Percentiles rank a stretch among this genome's conserved stretches.
These are phyloP conservation scores for Porphyrio hochstetteri DNA, from an alignment of 2,113 vertebrate genomes.

Conservation along the genomic window DNA sequence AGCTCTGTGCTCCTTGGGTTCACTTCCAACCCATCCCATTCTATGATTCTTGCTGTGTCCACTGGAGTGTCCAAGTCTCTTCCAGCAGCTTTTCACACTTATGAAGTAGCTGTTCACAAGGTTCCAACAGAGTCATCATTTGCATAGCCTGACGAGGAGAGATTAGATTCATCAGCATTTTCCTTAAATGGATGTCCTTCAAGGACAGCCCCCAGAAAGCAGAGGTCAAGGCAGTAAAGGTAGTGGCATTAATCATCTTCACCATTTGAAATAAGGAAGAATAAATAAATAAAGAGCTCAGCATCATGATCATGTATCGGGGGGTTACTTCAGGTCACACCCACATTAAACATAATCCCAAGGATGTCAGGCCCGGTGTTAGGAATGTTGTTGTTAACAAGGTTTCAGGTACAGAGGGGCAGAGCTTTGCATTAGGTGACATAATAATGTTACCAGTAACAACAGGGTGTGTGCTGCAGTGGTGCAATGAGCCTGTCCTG, in stretches of 20 bases:
- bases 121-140: slow-evolving; percentile 35
- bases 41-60: not conserved
- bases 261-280: slow-evolving; percentile 63
- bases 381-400: not conserved
- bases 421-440: not conserved
- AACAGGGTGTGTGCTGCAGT: not conserved
- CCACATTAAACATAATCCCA: slow-evolving; percentile 68
- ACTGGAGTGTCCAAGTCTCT: not conserved
- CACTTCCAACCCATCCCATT: too few species aligned
- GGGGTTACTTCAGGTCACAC: slow-evolving; percentile 66
- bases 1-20: too few species aligned
- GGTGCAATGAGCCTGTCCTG: not conserved
- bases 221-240: slow-evolving; percentile 71
- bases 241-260: slow-evolving; percentile 80
- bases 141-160: slow-evolving; percentile 61
- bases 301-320: slow-evolving; percentile 67
- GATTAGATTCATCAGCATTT: slow-evolving; percentile 76
- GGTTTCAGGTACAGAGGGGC: not conserved
- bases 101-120: not conserved
- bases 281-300: slow-evolving; percentile 80
- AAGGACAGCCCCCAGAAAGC: slow-evolving; percentile 68
- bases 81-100: not conserved
- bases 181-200: slow-evolving; percentile 74
- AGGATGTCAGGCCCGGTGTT: slow-evolving; percentile 71
- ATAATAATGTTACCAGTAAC: slow-evolving; percentile 24